phyloP scores from a whole-genome alignment of 2,113 vertebrate species.

The Petromus typicus region DNA sequence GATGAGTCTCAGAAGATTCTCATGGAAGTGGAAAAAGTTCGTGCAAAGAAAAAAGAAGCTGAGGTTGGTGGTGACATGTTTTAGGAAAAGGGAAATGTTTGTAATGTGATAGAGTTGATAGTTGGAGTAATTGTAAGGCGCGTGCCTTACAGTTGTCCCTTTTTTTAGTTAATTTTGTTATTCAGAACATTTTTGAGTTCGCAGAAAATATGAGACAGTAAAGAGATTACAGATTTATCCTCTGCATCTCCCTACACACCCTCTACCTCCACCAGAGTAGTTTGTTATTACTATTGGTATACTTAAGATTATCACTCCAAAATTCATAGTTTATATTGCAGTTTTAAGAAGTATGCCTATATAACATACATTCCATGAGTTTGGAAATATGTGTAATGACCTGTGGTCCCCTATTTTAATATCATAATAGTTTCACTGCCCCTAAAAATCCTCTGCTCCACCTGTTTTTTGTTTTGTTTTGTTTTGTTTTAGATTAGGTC shows the following conservation, averaged over 20 bases:
- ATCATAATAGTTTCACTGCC: neutral
- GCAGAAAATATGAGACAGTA: too few species aligned
- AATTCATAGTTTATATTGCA: neutral
- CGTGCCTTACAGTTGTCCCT: too few species aligned
- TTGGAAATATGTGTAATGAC: neutral
- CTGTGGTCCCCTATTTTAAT: neutral
- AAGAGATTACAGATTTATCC: neutral
- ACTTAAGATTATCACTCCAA: neutral
- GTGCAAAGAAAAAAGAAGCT: slow-evolving; percentile 97
- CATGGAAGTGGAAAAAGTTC: slow-evolving; percentile 98
- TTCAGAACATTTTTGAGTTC: neutral
- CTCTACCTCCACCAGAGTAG: neutral
- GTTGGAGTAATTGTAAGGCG: neutral
- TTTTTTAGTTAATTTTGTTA: too few species aligned
- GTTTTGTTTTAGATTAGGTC: too few species aligned
- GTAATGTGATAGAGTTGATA: neutral
- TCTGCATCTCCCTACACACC: neutral
- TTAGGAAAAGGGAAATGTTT: neutral
- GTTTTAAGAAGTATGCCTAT: too few species aligned
- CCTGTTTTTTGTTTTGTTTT: too few species aligned
- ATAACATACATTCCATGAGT: neutral
- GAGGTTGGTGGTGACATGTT: slow-evolving; percentile 89
- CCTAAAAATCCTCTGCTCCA: neutral
- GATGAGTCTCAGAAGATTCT: slow-evolving; percentile 98
- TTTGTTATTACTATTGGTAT: neutral